phyloP scores from a whole-genome alignment of 2,797 vertebrate species.

The Capromys pilorides region DNA sequence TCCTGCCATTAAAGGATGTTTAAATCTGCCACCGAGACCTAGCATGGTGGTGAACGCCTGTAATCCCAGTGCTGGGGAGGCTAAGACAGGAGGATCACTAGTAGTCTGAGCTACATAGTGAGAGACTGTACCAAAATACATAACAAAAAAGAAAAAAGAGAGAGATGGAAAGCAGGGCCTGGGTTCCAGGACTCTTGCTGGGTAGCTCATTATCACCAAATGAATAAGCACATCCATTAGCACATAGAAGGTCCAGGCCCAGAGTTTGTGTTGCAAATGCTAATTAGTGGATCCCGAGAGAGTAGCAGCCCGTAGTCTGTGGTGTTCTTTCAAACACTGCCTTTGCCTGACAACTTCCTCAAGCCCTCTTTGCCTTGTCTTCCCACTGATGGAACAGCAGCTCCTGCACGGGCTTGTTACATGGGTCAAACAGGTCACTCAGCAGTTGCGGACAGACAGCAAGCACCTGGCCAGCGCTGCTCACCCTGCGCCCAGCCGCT shows the following conservation, averaged over 20 bases:
- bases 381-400: neutral
- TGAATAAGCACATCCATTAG: neutral
- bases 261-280: neutral
- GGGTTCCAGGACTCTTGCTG: neutral
- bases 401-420: neutral
- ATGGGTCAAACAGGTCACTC: constrained; percentile 4
- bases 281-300: neutral
- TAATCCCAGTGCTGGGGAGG: too few relatives aligned
- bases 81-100: too few relatives aligned
- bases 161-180: neutral
- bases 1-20: too few relatives aligned
- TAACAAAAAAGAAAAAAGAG: too few relatives aligned
- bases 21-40: too few relatives aligned
- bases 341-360: neutral
- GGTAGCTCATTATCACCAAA: neutral
- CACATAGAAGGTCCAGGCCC: neutral
- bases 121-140: too few relatives aligned
- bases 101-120: too few relatives aligned
- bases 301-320: neutral
- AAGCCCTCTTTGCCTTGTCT: neutral
- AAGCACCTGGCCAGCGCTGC: constrained; percentile 13
- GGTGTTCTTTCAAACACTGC: neutral
- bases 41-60: too few relatives aligned
- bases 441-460: constrained; percentile 29
- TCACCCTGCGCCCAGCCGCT: constrained; percentile 32